These are phyloP conservation scores for Schlechtendalia chinensis DNA, from an alignment of 1,140 invertebrate species.

Conservation along the genomic window DNA sequence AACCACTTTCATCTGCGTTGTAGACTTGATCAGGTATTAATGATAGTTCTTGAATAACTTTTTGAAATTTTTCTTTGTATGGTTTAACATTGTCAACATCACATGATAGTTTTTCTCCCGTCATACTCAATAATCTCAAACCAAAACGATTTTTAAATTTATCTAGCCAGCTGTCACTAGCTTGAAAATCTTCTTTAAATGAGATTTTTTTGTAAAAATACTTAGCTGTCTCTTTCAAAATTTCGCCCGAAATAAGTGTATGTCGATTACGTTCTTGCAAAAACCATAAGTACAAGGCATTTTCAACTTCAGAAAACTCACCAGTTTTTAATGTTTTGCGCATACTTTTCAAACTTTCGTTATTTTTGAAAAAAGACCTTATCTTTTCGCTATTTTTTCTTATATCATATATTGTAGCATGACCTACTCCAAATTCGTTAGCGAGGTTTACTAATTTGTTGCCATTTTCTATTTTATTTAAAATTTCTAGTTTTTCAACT, in stretches of 20 bases:
- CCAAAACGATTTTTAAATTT: constrained; percentile 38
- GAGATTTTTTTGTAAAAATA: constrained; percentile 30
- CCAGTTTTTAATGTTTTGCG: too few relatives aligned
- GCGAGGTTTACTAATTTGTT: too few relatives aligned
- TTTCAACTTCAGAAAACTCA: not conserved
- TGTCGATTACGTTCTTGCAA: not conserved
- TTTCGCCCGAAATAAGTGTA: not conserved
- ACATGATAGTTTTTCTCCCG: constrained; percentile 28
- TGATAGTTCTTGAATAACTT: constrained; percentile 43
- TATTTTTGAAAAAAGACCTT: too few relatives aligned
- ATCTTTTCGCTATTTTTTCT: too few relatives aligned
- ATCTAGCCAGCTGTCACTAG: constrained; percentile 26
- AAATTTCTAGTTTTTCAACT: too few relatives aligned
- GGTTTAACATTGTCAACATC: not conserved
- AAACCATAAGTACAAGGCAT: not conserved
- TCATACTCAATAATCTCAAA: constrained; percentile 23
- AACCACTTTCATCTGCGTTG: constrained; percentile 58
- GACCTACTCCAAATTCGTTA: too few relatives aligned
- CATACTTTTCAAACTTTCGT: too few relatives aligned
- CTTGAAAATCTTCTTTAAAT: constrained; percentile 40
- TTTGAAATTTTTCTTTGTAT: constrained; percentile 31
- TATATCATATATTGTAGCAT: too few relatives aligned
- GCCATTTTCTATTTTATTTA: too few relatives aligned
- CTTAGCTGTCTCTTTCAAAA: constrained; percentile 10
- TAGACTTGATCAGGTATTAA: constrained; percentile 50